Evolutionary conservation across 2,888 invertebrate genomes (phyloP), one percentile per base, ranked within the genome.

Genomic region (Tiliacea citrago): DNA sequence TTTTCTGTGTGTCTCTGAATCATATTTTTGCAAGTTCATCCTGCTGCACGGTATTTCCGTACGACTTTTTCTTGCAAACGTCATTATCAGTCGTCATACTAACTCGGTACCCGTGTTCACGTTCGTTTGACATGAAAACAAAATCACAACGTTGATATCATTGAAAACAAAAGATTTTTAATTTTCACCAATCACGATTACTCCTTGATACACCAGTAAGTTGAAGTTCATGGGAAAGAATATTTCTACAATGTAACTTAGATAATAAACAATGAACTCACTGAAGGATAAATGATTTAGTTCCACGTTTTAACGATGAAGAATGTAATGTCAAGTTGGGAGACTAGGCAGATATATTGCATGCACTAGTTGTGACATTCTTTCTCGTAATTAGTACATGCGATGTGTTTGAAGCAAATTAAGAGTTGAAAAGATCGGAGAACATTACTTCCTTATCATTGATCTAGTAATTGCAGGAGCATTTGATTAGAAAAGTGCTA

Each of bases 231-330:
- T 66, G 81, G 35, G 77, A 77, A 79, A 35, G 0, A 74, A 61
- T 66, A 12, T 8, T 16, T 6, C 42, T 42, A 61, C 53, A 66
- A 55, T 42, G 53, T 81, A 81, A 74, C 42, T 42, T 21, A 8
- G 6, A 0, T 10, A 61, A 0, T 10, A 61, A 53, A 77, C 73
- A 77, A 77, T 65, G 53, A 60, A 55, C n/a, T 42, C 13, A 66
- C 24, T 60, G 65, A 61, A 61, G 55, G 65, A 21, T 61, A 55
- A 62, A 76, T 55, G 24, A 62, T 57, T 13, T 10, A 39, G 18
- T n/a, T 55, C n/a, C 81, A 74, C 61, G 75, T 77, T 77, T 77
- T 77, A 66, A 9, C 18, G 18, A 39, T 16, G 21, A 29, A 55
- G 21, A 73, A 49, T 39, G 16, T 7, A 62, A 79, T 79, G 35